Conservation (phyloP, 2,797 vertebrate genomes). For the Acipenser ruthenus region DNA sequence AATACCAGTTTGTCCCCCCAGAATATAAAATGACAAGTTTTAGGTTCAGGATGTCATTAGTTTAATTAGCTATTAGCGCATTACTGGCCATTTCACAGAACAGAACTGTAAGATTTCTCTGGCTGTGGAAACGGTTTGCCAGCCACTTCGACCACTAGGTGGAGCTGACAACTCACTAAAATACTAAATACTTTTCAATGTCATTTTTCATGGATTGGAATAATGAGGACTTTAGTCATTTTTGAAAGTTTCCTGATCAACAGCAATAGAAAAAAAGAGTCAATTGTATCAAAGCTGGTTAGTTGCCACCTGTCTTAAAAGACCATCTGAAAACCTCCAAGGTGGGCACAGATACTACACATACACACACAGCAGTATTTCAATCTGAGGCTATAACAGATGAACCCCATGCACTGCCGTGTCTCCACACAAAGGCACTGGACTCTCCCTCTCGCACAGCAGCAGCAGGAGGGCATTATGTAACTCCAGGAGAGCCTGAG, state of each 20-base stretch:
- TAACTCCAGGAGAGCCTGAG: neutral
- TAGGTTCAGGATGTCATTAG: too few relatives aligned
- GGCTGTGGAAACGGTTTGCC: neutral
- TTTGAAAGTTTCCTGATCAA: slow-evolving; percentile 10
- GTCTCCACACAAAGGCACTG: neutral
- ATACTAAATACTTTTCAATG: neutral
- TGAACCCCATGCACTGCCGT: too few relatives aligned
- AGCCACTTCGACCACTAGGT: slow-evolving; percentile 21
- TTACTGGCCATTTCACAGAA: too few relatives aligned
- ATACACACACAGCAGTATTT: too few relatives aligned
- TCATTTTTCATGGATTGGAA: slow-evolving; percentile 7
- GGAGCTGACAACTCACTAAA: slow-evolving; percentile 15
- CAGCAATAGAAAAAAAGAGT: neutral
- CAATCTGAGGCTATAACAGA: too few relatives aligned
- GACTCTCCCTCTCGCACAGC: neutral
- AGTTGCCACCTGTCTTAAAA: too few relatives aligned
- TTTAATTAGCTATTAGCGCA: too few relatives aligned
- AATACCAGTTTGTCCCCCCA: too few relatives aligned
- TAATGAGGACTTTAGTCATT: slow-evolving; percentile 6
- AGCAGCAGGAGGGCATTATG: neutral
- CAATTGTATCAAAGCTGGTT: slow-evolving; percentile 9
- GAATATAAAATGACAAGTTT: too few relatives aligned
- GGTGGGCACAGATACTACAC: too few relatives aligned
- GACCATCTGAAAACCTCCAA: too few relatives aligned
- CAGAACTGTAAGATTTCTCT: neutral